A percentile compares a stretch with the other conserved stretches of the same genome.
phyloP scores from a whole-genome alignment of 2,888 invertebrate genomes.

The Drosophila mulleri region DNA sequence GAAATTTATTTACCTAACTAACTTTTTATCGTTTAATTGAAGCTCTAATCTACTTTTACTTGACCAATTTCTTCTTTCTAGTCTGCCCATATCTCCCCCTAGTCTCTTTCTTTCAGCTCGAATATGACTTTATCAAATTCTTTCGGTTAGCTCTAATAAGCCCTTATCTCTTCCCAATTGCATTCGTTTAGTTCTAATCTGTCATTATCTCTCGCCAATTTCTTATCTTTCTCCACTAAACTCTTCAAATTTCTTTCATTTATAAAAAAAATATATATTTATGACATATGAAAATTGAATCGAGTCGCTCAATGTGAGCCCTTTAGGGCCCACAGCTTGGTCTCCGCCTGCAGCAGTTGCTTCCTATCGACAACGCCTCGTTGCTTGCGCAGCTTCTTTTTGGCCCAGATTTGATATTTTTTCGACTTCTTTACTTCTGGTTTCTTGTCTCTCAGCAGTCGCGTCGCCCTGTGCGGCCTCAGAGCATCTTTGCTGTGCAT shows the following conservation, averaged over 20 bases:
- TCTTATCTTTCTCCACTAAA: too few relatives aligned
- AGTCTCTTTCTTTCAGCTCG: too few relatives aligned
- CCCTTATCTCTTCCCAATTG: not conserved
- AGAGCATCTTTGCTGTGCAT: not conserved
- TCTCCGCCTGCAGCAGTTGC: slow-evolving; percentile 42
- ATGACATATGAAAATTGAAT: not conserved
- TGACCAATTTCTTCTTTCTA: too few relatives aligned
- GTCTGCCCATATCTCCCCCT: too few relatives aligned
- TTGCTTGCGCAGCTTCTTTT: not conserved
- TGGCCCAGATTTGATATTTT: not conserved
- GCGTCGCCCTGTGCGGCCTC: not conserved
- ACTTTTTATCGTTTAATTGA: too few relatives aligned
- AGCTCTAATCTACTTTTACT: too few relatives aligned
- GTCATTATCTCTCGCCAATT: not conserved
- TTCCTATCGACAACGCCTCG: slow-evolving; percentile 17
- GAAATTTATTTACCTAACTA: too few relatives aligned
- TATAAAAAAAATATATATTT: slow-evolving; percentile 22
- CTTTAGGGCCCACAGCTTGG: slow-evolving; percentile 47
- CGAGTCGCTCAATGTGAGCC: not conserved
- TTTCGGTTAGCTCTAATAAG: not conserved
- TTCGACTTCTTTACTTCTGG: not conserved
- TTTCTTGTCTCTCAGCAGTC: not conserved
- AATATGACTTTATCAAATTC: too few relatives aligned
- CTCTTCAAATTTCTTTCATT: not conserved
- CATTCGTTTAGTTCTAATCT: too few relatives aligned